phyloP scores from a whole-genome alignment of 2,113 vertebrate genomes.

The Brachyistius frenatus region DNA sequence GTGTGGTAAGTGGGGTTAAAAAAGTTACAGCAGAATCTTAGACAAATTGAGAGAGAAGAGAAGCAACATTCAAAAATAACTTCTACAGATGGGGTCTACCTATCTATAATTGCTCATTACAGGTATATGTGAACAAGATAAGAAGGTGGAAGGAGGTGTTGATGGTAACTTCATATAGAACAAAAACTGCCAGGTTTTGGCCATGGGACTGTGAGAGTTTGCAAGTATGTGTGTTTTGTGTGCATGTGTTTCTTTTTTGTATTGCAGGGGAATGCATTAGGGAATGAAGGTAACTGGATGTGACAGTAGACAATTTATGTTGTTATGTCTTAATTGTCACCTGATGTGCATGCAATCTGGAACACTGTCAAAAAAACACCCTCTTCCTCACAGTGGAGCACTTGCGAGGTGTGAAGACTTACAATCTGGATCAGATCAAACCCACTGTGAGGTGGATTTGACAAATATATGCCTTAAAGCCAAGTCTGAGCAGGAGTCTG shows the following conservation, averaged over 20 bases:
- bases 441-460: conserved; percentile 5
- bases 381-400: conserved; percentile 48
- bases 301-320: conserved; percentile 84
- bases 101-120: conserved; percentile 76
- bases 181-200: conserved; percentile 71
- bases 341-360: conserved; percentile 83
- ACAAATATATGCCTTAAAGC: conserved; percentile 22
- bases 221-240: not conserved
- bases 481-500: not conserved
- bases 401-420: conserved; percentile 24
- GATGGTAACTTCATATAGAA: conserved; percentile 69
- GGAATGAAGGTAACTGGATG: conserved; percentile 79
- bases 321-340: conserved; percentile 87
- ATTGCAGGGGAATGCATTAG: conserved; percentile 58
- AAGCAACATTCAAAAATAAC: conserved; percentile 22
- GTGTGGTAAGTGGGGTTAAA: conserved; percentile 77
- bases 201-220: not conserved
- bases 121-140: conserved; percentile 63
- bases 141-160: conserved; percentile 48
- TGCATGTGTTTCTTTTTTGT: conserved; percentile 46
- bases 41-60: conserved; percentile 28
- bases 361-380: conserved; percentile 71
- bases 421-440: conserved; percentile 50
- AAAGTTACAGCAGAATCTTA: conserved; percentile 65
- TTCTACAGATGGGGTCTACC: conserved; percentile 78